Conservation (phyloP, 2,113 vertebrate species). For the Sula dactylatra region DNA sequence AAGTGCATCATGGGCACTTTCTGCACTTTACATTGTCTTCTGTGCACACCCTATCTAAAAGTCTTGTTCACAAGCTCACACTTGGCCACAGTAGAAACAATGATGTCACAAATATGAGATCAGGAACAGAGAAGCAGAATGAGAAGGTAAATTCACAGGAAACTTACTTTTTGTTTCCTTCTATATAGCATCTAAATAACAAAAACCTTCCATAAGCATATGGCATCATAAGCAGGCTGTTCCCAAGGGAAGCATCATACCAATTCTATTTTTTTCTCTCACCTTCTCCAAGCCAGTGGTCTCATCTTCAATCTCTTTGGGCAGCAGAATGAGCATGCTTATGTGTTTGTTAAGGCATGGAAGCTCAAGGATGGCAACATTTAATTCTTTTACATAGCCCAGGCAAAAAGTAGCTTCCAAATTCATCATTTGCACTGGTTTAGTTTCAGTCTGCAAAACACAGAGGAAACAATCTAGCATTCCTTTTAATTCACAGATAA, state of each 20-base stretch:
- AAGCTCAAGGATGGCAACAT: constrained; percentile 85
- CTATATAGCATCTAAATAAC: neutral
- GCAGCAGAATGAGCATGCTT: constrained; percentile 92
- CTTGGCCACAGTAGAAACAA: neutral
- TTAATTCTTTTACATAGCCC: constrained; percentile 73
- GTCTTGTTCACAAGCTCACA: neutral
- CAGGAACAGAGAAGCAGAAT: neutral
- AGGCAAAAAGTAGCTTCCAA: constrained; percentile 77
- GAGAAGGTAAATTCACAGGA: neutral
- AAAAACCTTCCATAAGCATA: neutral
- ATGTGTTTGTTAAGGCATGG: constrained; percentile 89
- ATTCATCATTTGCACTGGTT: constrained; percentile 87
- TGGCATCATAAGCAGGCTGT: neutral
- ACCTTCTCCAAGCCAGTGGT: constrained; percentile 89
- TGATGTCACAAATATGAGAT: neutral
- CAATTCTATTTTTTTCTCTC: neutral
- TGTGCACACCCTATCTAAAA: neutral
- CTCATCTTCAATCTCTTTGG: constrained; percentile 79
- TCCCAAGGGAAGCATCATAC: neutral
- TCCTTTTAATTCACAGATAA: neutral
- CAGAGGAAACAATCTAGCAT: neutral
- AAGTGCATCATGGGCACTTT: neutral
- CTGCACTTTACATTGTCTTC: neutral
- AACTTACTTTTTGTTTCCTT: neutral
- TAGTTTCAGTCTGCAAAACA: constrained; percentile 79